Percentiles rank a stretch among this genome's conserved stretches.
These are phyloP conservation scores for Siderastrea siderea DNA, from an alignment of 92 coral and sea anemone genomes.

Conservation along the genomic window DNA sequence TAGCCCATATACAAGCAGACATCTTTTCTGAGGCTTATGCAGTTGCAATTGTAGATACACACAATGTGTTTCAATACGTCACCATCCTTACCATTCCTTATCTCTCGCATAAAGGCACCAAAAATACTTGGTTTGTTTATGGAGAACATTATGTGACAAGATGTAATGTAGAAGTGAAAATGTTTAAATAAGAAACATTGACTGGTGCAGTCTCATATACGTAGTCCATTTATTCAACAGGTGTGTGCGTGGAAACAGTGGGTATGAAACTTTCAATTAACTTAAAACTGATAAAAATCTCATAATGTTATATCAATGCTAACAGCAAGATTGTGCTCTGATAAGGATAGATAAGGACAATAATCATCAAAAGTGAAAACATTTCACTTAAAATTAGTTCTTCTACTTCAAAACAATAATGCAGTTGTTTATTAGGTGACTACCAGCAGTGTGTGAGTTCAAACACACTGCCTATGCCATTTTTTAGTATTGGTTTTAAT, in stretches of 20 bases:
- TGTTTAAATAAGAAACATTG: not conserved
- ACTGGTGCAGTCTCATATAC: not conserved
- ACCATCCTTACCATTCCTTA: constrained; percentile 24
- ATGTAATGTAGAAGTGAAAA: not conserved
- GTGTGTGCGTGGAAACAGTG: not conserved
- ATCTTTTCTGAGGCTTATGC: too few species aligned
- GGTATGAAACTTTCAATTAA: not conserved
- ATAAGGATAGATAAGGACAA: constrained; percentile 12
- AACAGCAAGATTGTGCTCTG: constrained; percentile 16
- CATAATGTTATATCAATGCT: constrained; percentile 17
- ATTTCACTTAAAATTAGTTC: not conserved
- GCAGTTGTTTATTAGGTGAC: not conserved
- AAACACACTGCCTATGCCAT: not conserved
- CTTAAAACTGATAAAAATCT: constrained; percentile 29
- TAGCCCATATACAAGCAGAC: too few species aligned
- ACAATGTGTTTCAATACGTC: not conserved
- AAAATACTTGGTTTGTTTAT: constrained; percentile 19
- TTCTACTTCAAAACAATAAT: not conserved
- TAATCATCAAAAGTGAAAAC: not conserved
- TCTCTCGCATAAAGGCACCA: not conserved
- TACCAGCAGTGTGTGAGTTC: not conserved
- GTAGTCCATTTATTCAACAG: constrained; percentile 8
- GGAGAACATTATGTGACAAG: not conserved
- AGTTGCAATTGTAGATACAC: too few species aligned
- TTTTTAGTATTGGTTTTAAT: too few species aligned